Base-by-base conservation (phyloP, 2,113 vertebrate genomes). In the Scortum barcoo region DNA sequence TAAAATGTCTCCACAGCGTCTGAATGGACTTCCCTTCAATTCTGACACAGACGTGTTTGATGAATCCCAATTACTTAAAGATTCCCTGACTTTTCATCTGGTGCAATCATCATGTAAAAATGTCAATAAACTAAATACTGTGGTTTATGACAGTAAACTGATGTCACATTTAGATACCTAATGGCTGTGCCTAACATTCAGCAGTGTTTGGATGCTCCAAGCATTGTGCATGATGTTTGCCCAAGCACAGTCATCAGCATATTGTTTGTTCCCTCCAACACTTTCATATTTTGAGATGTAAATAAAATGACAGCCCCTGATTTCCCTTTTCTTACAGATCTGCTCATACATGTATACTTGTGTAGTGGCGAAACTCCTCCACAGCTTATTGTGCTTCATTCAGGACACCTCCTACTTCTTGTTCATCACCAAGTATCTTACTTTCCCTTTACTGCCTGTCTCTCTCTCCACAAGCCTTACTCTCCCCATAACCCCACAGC, bases 401-500 rank as follows among this genome's bases (percentile, higher is more conserved):
- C 24, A 51, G 44, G 20, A 11, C 14, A 38, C 11, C 14, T 75
- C 30, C 11, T 30, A 38, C 53, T 19, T 30, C 6, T 51, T 7
- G n/a, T 17, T 71, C 10, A 61, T 53, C 46, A 51, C 22, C 4
- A 54, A 4, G 6, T 20, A 33, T 56, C 46, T 53, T 11, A n/a
- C 51, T 68, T 20, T 53, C 19, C 46, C 2, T 33, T 40, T 2
- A 3, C 22, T 50, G 22, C 20, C 36, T 28, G 69, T 42, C 22
- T 33, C 63, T 57, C 33, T 63, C 28, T 54, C 38, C 26, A 53
- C 7, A 42, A 13, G 42, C 30, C 19, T 60, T 14, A 54, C 70
- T 30, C 36, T 36, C 38, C 69, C 56, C 51, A 7, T 72, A 68
- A 68, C 53, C 73, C 72, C 38, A 4, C 10, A n/a, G 28, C 70